Evolutionary conservation across 2,113 vertebrate species (phyloP).

Genomic region (Acanthochromis polyacanthus): DNA sequence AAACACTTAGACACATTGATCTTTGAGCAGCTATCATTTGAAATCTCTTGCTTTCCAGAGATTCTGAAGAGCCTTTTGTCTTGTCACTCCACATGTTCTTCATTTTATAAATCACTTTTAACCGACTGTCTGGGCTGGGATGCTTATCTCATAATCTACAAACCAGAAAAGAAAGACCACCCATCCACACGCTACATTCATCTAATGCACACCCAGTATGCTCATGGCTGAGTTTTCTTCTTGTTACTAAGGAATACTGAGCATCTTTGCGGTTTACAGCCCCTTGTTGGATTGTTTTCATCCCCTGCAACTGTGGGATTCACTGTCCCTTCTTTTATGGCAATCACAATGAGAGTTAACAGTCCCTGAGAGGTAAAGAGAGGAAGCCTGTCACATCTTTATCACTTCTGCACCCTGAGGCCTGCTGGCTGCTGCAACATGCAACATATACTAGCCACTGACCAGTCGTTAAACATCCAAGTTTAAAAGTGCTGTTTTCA

Average conservation of each 20-base stretch:
- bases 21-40: conserved; percentile 30
- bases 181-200: conserved; percentile 62
- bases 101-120: conserved; percentile 55
- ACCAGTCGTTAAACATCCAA: conserved; percentile 25
- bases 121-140: conserved; percentile 40
- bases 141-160: conserved; percentile 59
- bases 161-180: conserved; percentile 55
- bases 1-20: conserved; percentile 37
- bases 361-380: conserved; percentile 29
- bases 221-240: conserved; percentile 28
- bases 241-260: conserved; percentile 48
- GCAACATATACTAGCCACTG: conserved; percentile 48
- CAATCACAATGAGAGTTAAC: conserved; percentile 17
- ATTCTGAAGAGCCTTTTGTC: conserved; percentile 52
- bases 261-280: conserved; percentile 51
- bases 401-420: conserved; percentile 38
- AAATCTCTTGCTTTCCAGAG: conserved; percentile 32
- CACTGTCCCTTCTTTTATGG: conserved; percentile 57
- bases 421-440: conserved; percentile 23
- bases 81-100: conserved; percentile 63
- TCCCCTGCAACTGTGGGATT: conserved; percentile 53
- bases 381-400: conserved; percentile 53
- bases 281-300: conserved; percentile 53
- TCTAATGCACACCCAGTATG: conserved; percentile 12
- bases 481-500: conserved; percentile 15